Evolutionary conservation across 2,888 invertebrate genomes (phyloP).

Genomic region (Polyommatus icarus): DNA sequence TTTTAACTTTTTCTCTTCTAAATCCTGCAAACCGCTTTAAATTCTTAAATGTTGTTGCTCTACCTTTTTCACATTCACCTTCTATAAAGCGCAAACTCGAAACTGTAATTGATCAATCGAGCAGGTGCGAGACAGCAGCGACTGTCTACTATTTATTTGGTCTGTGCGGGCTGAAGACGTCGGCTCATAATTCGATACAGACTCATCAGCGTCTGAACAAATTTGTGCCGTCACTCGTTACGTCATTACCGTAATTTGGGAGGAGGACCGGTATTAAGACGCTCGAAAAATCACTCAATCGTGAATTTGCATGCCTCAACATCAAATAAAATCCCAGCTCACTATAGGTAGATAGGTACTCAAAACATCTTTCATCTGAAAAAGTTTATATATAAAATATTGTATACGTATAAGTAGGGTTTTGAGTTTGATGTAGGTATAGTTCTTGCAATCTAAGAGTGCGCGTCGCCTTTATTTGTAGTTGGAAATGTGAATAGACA

Average conservation of each 20-base stretch:
- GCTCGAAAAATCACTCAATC: slow-evolving; percentile 26
- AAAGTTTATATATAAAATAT: not conserved
- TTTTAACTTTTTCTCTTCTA: not conserved
- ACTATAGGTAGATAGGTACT: not conserved
- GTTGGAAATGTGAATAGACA: no score
- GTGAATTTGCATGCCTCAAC: slow-evolving; percentile 29
- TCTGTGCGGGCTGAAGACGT: slow-evolving; percentile 35
- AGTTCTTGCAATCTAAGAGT: no score
- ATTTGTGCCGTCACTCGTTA: slow-evolving; percentile 42
- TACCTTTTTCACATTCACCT: not conserved
- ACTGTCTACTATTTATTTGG: slow-evolving; percentile 34
- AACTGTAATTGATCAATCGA: not conserved
- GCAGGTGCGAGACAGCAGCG: slow-evolving; percentile 2
- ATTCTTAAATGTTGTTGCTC: not conserved
- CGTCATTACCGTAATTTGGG: slow-evolving; percentile 42
- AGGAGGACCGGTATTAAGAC: slow-evolving; percentile 29
- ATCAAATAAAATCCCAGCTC: slow-evolving; percentile 19
- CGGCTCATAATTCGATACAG: slow-evolving; percentile 54
- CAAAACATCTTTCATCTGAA: not conserved
- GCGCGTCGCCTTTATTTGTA: no score
- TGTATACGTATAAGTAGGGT: no score
- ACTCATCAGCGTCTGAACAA: slow-evolving; percentile 54
- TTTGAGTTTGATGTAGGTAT: no score
- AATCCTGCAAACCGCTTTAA: not conserved
- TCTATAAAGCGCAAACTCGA: not conserved